A percentile compares a stretch with the other conserved stretches of the same genome.
Evolutionary conservation across 2,113 vertebrate species (phyloP).

Genomic region (Budorcas taxicolor): DNA sequence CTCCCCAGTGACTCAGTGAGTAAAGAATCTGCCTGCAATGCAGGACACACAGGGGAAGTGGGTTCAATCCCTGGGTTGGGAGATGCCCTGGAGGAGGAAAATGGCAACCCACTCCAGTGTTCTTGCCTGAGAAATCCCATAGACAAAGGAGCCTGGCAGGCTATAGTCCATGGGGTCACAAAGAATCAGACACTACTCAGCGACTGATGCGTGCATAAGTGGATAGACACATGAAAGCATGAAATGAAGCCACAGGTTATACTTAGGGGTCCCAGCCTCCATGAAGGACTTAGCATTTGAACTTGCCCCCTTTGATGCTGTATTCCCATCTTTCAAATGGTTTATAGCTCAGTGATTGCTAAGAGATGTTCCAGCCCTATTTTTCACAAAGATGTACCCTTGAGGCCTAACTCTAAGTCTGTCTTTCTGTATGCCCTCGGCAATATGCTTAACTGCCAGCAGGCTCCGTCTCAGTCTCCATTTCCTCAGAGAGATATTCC

Average conservation of each 20-base stretch:
- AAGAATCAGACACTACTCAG: neutral
- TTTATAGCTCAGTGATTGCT: neutral
- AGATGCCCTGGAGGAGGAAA: neutral
- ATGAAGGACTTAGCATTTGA: neutral
- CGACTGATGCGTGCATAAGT: fast-evolving
- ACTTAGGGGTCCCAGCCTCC: neutral
- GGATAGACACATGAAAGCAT: neutral
- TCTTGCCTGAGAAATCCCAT: neutral
- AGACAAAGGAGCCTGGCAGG: neutral
- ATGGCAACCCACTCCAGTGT: neutral
- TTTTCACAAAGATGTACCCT: neutral
- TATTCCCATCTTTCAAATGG: neutral
- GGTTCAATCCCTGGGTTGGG: neutral
- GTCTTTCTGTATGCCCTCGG: neutral
- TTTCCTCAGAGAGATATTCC: neutral
- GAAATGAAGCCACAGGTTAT: neutral
- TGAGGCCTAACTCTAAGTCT: neutral
- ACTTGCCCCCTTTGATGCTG: neutral
- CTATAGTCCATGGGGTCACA: neutral
- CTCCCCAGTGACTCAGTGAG: neutral
- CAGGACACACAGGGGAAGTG: neutral
- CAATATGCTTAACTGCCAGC: neutral
- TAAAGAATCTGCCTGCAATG: neutral
- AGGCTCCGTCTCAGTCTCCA: neutral
- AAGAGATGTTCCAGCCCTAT: neutral